These are phyloP conservation scores for Poecilobothrus nobilitatus DNA, from an alignment of 2,888 invertebrate genomes.

Conservation along the genomic window DNA sequence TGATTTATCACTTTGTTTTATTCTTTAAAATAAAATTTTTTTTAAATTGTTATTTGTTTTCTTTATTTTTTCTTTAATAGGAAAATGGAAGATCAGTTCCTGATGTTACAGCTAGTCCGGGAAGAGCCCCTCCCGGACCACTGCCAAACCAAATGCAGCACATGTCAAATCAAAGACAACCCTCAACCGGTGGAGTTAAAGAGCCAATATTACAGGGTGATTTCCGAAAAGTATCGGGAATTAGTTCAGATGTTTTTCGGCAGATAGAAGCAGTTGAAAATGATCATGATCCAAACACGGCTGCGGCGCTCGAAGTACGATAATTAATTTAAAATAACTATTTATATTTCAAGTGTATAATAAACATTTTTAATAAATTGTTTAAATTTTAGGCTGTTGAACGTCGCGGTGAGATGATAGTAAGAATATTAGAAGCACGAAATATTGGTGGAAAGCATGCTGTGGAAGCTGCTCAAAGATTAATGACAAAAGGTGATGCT, in stretches of 20 bases:
- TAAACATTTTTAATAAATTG: too few relatives aligned
- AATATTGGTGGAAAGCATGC: conserved; percentile 82
- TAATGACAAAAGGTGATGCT: conserved; percentile 53
- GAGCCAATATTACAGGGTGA: conserved; percentile 82
- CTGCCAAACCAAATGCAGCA: conserved; percentile 51
- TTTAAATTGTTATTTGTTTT: background rate
- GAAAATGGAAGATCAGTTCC: conserved; percentile 86
- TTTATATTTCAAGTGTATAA: too few relatives aligned
- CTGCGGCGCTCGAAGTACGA: conserved; percentile 74
- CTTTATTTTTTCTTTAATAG: conserved; percentile 46
- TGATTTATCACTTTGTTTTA: background rate
- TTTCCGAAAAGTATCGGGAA: conserved; percentile 93
- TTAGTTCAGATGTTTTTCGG: conserved; percentile 92
- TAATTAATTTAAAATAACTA: background rate
- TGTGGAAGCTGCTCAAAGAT: conserved; percentile 78
- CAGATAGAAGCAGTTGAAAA: conserved; percentile 95
- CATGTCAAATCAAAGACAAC: conserved; percentile 39
- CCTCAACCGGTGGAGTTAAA: conserved; percentile 32
- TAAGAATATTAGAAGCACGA: conserved; percentile 78
- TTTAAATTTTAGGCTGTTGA: conserved; percentile 61
- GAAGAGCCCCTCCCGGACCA: conserved; percentile 67
- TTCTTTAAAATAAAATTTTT: background rate
- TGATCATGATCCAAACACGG: conserved; percentile 88
- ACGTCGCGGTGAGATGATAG: conserved; percentile 90
- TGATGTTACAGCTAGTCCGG: conserved; percentile 83